Evolutionary conservation across 2,113 vertebrate genomes (phyloP).

Genomic region (Malurus cyaneus): DNA sequence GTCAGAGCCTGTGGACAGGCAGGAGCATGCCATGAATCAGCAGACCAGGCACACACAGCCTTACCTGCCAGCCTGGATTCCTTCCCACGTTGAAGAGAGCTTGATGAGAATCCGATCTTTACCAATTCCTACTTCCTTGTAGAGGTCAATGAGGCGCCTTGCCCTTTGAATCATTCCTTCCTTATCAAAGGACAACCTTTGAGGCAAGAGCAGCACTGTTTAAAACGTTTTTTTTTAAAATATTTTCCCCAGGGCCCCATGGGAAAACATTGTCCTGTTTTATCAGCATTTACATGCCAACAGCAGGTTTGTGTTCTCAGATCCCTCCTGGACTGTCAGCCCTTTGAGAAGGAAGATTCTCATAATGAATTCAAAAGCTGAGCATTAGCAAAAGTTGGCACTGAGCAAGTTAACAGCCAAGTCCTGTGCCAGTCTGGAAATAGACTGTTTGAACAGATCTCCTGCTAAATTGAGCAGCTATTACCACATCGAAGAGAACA

Average conservation of each 20-base stretch:
- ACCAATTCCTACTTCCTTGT: constrained; percentile 85
- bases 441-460: not conserved
- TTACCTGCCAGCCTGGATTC: constrained; percentile 95
- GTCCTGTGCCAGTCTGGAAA: not conserved
- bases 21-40: not conserved
- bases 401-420: not conserved
- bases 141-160: constrained; percentile 85
- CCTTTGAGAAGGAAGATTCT: not conserved
- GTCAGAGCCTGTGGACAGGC: not conserved
- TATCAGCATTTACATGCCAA: not conserved
- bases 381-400: not conserved
- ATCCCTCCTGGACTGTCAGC: not conserved
- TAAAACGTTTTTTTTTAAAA: not conserved
- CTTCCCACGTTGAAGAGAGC: constrained; percentile 96
- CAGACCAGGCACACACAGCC: not conserved
- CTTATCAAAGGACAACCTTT: constrained; percentile 93
- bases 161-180: constrained; percentile 90
- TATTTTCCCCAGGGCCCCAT: not conserved
- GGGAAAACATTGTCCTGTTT: not conserved
- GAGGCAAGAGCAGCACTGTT: not conserved
- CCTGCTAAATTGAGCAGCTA: not conserved
- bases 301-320: not conserved
- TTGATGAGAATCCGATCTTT: constrained; percentile 94
- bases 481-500: not conserved
- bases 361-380: not conserved